These are phyloP conservation scores for Acestrorhynchus altus DNA, from an alignment of 2,797 vertebrate genomes.

Conservation along the genomic window DNA sequence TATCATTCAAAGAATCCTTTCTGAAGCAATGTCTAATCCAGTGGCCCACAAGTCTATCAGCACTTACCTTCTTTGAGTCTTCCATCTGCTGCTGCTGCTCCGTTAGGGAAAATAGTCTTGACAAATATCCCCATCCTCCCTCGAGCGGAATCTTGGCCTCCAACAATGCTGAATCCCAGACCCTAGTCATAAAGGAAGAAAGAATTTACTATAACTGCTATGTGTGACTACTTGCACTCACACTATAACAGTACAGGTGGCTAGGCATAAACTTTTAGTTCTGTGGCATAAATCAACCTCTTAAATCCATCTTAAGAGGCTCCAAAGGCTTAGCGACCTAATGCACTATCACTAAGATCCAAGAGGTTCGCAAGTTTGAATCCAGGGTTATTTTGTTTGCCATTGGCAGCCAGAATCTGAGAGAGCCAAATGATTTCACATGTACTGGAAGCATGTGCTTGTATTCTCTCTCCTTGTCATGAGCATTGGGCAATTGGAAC, in stretches of 20 bases:
- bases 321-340: too few relatives aligned
- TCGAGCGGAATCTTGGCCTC: slow-evolving; percentile 93
- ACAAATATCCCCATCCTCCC: slow-evolving; percentile 98
- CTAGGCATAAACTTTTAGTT: background rate
- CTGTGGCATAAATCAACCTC: too few relatives aligned
- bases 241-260: background rate
- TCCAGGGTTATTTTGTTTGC: too few relatives aligned
- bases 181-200: slow-evolving; percentile 73
- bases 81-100: slow-evolving; percentile 92
- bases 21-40: background rate
- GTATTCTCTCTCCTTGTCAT: too few relatives aligned
- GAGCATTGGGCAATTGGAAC: too few relatives aligned
- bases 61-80: slow-evolving; percentile 87
- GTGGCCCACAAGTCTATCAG: background rate
- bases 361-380: too few relatives aligned
- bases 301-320: too few relatives aligned
- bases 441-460: too few relatives aligned
- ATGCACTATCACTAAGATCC: too few relatives aligned
- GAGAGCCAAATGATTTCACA: too few relatives aligned
- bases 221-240: background rate
- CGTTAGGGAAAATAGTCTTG: slow-evolving; percentile 94
- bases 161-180: slow-evolving; percentile 95
- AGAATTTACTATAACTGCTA: background rate
- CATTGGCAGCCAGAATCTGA: too few relatives aligned
- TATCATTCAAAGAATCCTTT: too few relatives aligned